Percentiles rank a stretch among this genome's conserved stretches.
Evolutionary conservation across 2,888 invertebrate genomes (phyloP).

Genomic region (Caenorhabditis wallacei): DNA sequence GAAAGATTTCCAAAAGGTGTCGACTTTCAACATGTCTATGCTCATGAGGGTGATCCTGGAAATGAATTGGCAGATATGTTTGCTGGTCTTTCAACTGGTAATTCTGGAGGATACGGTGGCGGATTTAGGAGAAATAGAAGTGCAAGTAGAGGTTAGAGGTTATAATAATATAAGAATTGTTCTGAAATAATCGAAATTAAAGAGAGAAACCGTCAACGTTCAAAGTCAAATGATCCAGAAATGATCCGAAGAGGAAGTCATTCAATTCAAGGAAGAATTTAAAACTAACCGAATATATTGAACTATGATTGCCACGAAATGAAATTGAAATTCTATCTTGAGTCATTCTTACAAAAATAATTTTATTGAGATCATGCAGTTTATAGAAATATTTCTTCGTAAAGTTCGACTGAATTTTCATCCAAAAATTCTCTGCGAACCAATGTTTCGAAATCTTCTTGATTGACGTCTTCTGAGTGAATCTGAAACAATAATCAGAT

Average conservation of each 20-base stretch:
- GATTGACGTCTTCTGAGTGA: conserved; percentile 25
- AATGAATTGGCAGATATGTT: conserved; percentile 57
- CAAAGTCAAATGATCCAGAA: conserved; percentile 43
- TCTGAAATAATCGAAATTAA: background rate
- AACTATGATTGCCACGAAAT: background rate
- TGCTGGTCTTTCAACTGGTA: conserved; percentile 37
- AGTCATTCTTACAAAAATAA: no score
- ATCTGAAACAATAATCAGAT: conserved; percentile 14
- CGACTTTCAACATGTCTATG: conserved; percentile 64
- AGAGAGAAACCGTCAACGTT: conserved; percentile 44
- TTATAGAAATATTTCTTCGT: background rate
- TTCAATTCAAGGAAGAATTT: conserved; percentile 38
- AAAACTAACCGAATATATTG: background rate
- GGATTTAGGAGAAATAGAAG: conserved; percentile 24
- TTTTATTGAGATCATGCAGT: background rate
- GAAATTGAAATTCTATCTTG: no score
- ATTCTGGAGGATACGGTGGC: background rate
- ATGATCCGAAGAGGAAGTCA: conserved; percentile 45
- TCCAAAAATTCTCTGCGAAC: conserved; percentile 37
- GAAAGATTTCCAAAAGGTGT: conserved; percentile 57
- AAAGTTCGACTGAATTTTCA: conserved; percentile 19
- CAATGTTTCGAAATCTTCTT: conserved; percentile 54
- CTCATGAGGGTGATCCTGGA: conserved; percentile 63
- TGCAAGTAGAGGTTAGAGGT: conserved; percentile 9
- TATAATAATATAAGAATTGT: background rate